Percentiles rank a stretch among this genome's conserved stretches.
Evolutionary conservation across 2,888 invertebrate genomes (phyloP).

Genomic region (Cryptophagus acutangulus): DNA sequence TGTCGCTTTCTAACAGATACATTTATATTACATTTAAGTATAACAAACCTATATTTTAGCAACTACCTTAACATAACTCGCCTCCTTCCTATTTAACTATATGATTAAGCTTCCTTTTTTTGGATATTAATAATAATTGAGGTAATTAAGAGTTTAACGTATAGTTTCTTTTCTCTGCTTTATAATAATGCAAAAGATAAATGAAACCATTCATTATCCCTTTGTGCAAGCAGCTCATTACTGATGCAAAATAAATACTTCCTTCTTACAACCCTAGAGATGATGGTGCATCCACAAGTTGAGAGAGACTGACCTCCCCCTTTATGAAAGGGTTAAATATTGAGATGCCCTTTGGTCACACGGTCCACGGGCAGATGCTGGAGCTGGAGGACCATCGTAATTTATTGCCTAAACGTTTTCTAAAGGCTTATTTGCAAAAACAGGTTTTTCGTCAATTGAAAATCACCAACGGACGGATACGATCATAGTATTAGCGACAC

Average conservation of each 20-base stretch:
- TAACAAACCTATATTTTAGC: slow-evolving; percentile 1
- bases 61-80: too few relatives aligned
- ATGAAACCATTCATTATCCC: slow-evolving; percentile 4
- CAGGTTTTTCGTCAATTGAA: neutral
- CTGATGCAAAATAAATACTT: slow-evolving; percentile 1
- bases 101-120: too few relatives aligned
- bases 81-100: too few relatives aligned
- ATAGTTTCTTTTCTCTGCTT: too few relatives aligned
- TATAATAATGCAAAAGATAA: slow-evolving; percentile 8
- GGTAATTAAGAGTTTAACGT: too few relatives aligned
- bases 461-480: too few relatives aligned
- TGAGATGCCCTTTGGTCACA: slow-evolving; percentile 10
- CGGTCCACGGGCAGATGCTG: slow-evolving; percentile 10
- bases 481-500: too few relatives aligned
- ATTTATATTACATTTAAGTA: neutral
- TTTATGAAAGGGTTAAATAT: too few relatives aligned
- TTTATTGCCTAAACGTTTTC: slow-evolving; percentile 7
- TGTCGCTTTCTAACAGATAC: neutral
- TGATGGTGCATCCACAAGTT: too few relatives aligned
- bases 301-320: slow-evolving; percentile 2
- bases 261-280: slow-evolving; percentile 6
- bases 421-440: slow-evolving; percentile 6
- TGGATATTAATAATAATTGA: too few relatives aligned
- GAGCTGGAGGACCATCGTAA: neutral
- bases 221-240: neutral